Conservation (phyloP, 2,797 vertebrate species). For the Pristis pectinata region DNA sequence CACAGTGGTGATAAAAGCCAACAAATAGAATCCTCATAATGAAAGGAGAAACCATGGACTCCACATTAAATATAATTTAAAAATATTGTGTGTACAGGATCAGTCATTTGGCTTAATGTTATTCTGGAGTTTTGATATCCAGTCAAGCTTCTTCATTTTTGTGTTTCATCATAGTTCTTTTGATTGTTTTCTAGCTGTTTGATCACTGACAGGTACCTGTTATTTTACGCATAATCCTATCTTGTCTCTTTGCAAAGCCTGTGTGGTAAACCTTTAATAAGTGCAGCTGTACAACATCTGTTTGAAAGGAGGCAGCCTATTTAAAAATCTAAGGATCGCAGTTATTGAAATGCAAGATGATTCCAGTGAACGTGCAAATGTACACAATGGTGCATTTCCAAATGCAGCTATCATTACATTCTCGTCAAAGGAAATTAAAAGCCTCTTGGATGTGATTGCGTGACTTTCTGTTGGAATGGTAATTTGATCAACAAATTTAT, state of each 20-base stretch:
- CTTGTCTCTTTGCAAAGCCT: not conserved
- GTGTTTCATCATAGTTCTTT: not conserved
- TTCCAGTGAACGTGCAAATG: not conserved
- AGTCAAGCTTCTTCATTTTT: not conserved
- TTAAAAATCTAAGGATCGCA: not conserved
- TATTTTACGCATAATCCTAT: not conserved
- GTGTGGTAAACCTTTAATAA: not conserved
- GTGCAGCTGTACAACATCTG: conserved; percentile 5
- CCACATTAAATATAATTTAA: not conserved
- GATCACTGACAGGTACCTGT: not conserved
- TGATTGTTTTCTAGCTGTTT: not conserved
- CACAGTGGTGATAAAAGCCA: not conserved
- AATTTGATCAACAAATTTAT: too few species aligned
- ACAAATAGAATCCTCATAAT: not conserved
- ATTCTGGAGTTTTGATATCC: not conserved
- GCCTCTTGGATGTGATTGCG: not conserved
- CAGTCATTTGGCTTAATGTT: not conserved
- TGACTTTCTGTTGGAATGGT: not conserved
- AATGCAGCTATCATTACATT: not conserved
- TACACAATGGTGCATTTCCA: not conserved
- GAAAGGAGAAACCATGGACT: not conserved
- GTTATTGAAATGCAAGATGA: not conserved
- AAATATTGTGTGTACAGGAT: not conserved
- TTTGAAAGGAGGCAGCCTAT: not conserved
- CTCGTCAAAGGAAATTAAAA: not conserved